These are phyloP conservation scores for Zaprionus taronus DNA, from an alignment of 1,140 invertebrate species.

Conservation along the genomic window DNA sequence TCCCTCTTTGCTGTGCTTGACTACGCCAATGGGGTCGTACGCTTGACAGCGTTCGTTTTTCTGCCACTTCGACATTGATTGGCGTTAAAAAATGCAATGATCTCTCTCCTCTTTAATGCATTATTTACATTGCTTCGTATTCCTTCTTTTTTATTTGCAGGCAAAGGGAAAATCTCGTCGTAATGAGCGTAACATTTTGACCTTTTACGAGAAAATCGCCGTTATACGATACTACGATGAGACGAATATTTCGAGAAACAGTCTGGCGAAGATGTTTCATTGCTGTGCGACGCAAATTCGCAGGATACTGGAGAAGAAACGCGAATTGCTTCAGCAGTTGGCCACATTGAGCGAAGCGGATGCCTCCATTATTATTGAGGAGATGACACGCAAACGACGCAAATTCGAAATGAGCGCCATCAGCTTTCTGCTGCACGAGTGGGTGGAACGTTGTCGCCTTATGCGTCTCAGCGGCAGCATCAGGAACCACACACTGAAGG, in stretches of 20 bases:
- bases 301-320: constrained; percentile 77
- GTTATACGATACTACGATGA: constrained; percentile 81
- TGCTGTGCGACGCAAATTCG: constrained; percentile 82
- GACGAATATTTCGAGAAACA: constrained; percentile 77
- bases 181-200: constrained; percentile 80
- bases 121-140: neutral
- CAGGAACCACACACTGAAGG: constrained; percentile 73
- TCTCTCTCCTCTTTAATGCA: neutral
- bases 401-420: constrained; percentile 83
- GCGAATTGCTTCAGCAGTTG: constrained; percentile 72
- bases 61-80: neutral
- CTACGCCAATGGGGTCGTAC: neutral
- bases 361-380: constrained; percentile 76
- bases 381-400: constrained; percentile 79
- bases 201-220: constrained; percentile 82
- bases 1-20: no score
- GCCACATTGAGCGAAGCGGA: constrained; percentile 75
- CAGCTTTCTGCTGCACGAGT: constrained; percentile 75
- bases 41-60: constrained; percentile 17
- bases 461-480: constrained; percentile 60
- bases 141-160: neutral
- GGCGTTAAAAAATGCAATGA: neutral
- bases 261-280: constrained; percentile 80
- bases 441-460: constrained; percentile 73
- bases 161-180: constrained; percentile 65